These are phyloP conservation scores for Hoplostethus atlanticus DNA, from an alignment of 2,797 vertebrate genomes.

Conservation along the genomic window DNA sequence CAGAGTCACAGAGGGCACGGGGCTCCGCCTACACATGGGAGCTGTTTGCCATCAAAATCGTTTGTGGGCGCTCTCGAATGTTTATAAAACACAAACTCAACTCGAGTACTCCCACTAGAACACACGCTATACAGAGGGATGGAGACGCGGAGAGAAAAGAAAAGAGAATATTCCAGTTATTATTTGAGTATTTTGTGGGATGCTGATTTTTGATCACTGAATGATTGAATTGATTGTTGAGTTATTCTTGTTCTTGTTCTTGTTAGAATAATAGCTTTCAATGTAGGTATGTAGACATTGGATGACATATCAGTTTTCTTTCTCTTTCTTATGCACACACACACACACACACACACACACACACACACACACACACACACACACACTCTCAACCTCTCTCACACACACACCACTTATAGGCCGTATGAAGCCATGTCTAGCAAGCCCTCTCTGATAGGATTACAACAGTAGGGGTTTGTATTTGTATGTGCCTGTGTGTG, in stretches of 20 bases:
- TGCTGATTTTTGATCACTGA: not conserved
- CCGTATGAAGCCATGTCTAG: constrained; percentile 27
- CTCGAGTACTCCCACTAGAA: constrained; percentile 62
- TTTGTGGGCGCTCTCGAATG: constrained; percentile 69
- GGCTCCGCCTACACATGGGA: constrained; percentile 67
- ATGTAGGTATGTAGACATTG: too few relatives aligned
- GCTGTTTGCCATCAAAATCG: constrained; percentile 29
- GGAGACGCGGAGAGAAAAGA: not conserved
- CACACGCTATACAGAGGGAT: constrained; percentile 21
- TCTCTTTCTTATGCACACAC: too few relatives aligned
- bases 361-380: not conserved
- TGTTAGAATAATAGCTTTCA: too few relatives aligned
- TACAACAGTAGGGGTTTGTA: constrained; percentile 60
- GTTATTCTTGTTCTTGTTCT: not conserved
- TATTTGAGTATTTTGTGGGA: not conserved
- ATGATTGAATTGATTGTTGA: not conserved
- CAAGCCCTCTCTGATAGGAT: constrained; percentile 64
- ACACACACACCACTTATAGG: constrained; percentile 17
- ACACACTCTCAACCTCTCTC: not conserved
- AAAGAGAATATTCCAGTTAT: too few relatives aligned
- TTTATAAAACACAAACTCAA: constrained; percentile 77
- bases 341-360: not conserved
- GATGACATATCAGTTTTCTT: too few relatives aligned
- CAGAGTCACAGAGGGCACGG: constrained; percentile 69
- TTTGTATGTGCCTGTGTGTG: constrained; percentile 40